These are phyloP conservation scores for Stenoptilia bipunctidactyla DNA, from an alignment of 2,888 invertebrate species.

Conservation along the genomic window DNA sequence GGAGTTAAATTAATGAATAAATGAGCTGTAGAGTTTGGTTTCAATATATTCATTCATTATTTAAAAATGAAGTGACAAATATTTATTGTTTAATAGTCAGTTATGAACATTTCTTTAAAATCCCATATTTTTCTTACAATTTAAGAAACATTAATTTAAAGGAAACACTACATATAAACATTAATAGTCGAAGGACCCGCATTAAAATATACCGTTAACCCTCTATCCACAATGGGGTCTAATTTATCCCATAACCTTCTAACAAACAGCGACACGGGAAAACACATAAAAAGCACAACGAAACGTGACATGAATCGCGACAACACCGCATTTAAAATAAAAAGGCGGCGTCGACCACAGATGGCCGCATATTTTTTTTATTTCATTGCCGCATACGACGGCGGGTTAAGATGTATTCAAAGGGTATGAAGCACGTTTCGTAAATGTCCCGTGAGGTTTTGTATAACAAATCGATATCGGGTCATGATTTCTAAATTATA, in stretches of 20 bases:
- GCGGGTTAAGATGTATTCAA: constrained; percentile 1
- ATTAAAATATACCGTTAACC: constrained; percentile 13
- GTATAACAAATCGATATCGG: too few relatives aligned
- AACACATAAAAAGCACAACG: constrained; percentile 18
- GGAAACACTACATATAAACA: too few relatives aligned
- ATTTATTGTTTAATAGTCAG: too few relatives aligned
- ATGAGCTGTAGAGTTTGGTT: background rate
- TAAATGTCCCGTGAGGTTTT: too few relatives aligned
- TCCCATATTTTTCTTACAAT: too few relatives aligned
- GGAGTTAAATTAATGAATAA: too few relatives aligned
- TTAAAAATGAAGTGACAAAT: background rate
- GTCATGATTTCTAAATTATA: too few relatives aligned
- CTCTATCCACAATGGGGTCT: constrained; percentile 10
- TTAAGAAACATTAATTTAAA: too few relatives aligned
- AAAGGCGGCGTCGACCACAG: constrained; percentile 4
- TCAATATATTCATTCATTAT: background rate
- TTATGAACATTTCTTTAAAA: too few relatives aligned
- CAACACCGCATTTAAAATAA: constrained; percentile 1
- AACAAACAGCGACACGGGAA: constrained; percentile 13
- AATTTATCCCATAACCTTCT: constrained; percentile 15
- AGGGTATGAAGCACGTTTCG: background rate
- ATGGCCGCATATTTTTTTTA: constrained; percentile 3
- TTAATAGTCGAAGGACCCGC: background rate
- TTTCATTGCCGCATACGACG: background rate
- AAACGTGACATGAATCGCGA: constrained; percentile 17